A percentile compares a stretch with the other conserved stretches of the same genome.
These are phyloP conservation scores for Mohoua ochrocephala DNA, from an alignment of 2,113 vertebrate species.

Conservation along the genomic window DNA sequence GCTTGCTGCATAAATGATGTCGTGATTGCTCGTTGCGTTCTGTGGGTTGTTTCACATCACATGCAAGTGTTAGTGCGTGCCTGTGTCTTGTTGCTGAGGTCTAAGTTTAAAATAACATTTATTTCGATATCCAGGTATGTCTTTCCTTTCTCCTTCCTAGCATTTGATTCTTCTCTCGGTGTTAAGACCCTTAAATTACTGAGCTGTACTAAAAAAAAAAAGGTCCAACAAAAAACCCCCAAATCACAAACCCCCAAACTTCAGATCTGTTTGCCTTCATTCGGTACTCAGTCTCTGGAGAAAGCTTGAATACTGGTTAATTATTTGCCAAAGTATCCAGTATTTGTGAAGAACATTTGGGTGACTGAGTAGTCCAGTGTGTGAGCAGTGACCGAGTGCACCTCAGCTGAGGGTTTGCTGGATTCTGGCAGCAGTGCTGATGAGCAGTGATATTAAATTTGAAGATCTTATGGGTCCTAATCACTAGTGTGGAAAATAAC, in stretches of 20 bases:
- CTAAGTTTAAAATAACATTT: background rate
- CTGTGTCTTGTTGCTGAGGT: background rate
- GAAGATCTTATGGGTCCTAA: background rate
- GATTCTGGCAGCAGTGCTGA: background rate
- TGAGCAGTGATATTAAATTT: background rate
- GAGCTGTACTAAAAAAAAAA: background rate
- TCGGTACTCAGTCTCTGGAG: background rate
- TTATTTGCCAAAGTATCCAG: background rate
- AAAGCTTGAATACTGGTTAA: background rate
- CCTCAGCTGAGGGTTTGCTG: background rate
- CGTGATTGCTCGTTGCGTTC: background rate
- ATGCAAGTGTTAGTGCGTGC: background rate
- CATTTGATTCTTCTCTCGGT: background rate
- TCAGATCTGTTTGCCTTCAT: background rate
- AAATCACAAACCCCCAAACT: background rate
- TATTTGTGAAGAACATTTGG: background rate
- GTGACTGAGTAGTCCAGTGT: background rate
- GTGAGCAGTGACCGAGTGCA: background rate
- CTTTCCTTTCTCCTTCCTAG: background rate
- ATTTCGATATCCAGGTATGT: background rate
- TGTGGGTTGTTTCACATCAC: background rate
- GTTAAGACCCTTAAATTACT: background rate
- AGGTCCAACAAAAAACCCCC: rapidly evolving
- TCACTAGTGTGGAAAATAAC: background rate
- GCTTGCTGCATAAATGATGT: background rate